These are phyloP conservation scores for Alosa alosa DNA, from an alignment of 2,113 vertebrate genomes.

Conservation along the genomic window DNA sequence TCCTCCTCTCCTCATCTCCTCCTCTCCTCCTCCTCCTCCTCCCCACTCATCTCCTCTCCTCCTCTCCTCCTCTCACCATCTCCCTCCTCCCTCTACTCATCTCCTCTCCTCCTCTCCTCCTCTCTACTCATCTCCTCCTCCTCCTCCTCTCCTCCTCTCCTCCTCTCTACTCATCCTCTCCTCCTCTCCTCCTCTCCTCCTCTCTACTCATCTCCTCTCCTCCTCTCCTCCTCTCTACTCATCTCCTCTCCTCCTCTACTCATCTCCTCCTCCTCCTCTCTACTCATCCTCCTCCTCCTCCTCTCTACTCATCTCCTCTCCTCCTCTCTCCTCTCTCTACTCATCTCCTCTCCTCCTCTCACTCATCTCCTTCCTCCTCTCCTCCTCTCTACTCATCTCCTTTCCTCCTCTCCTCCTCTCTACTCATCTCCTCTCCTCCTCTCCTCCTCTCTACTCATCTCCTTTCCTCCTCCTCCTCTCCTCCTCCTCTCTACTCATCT, in stretches of 20 bases:
- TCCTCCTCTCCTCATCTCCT: not conserved
- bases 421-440: not conserved
- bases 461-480: not conserved
- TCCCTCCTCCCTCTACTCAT: slow-evolving; percentile 33
- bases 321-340: not conserved
- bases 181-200: not conserved
- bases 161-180: no score
- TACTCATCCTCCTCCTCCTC: slow-evolving; percentile 47
- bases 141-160: not conserved
- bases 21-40: not conserved
- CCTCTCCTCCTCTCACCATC: not conserved
- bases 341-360: not conserved
- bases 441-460: no score
- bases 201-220: not conserved
- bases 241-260: slow-evolving; percentile 19
- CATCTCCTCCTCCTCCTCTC: no score
- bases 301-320: slow-evolving; percentile 17
- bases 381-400: not conserved
- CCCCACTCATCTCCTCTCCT: not conserved
- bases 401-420: not conserved
- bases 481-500: not conserved
- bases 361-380: not conserved
- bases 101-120: slow-evolving; percentile 17
- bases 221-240: not conserved
- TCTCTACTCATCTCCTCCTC: not conserved